Evolutionary conservation across 2,113 vertebrate species (phyloP).

Genomic region (Phalacrocorax carbo): DNA sequence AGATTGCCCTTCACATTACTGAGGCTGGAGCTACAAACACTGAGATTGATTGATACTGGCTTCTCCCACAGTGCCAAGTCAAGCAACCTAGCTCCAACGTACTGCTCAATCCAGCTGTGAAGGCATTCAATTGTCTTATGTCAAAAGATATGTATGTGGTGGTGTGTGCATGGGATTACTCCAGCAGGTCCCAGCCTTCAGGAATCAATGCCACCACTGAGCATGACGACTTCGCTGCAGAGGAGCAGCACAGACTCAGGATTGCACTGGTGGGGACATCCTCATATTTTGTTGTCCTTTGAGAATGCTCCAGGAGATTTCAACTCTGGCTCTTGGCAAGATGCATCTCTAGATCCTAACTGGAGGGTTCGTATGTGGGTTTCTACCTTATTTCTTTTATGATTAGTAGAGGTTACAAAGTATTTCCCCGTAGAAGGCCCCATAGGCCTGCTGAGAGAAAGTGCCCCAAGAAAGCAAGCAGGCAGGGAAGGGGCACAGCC

Average conservation of each 20-base stretch:
- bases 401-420: neutral
- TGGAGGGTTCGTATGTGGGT: neutral
- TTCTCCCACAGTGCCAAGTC: neutral
- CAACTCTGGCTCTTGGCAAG: neutral
- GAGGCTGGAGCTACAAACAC: neutral
- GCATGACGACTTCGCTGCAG: neutral
- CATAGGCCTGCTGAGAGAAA: neutral
- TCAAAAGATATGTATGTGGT: neutral
- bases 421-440: neutral
- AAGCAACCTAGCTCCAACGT: neutral
- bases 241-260: neutral
- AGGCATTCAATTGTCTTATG: accelerated
- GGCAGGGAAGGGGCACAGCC: neutral
- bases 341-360: neutral
- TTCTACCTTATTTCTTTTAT: neutral
- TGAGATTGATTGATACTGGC: neutral
- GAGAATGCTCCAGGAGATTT: neutral
- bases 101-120: neutral
- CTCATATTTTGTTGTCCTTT: neutral
- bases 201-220: neutral
- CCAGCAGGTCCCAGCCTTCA: neutral
- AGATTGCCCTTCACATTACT: neutral
- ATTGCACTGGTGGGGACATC: neutral
- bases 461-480: neutral
- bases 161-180: neutral